Base-by-base conservation (phyloP, 2,113 vertebrate genomes). In the Polypterus bichir region DNA sequence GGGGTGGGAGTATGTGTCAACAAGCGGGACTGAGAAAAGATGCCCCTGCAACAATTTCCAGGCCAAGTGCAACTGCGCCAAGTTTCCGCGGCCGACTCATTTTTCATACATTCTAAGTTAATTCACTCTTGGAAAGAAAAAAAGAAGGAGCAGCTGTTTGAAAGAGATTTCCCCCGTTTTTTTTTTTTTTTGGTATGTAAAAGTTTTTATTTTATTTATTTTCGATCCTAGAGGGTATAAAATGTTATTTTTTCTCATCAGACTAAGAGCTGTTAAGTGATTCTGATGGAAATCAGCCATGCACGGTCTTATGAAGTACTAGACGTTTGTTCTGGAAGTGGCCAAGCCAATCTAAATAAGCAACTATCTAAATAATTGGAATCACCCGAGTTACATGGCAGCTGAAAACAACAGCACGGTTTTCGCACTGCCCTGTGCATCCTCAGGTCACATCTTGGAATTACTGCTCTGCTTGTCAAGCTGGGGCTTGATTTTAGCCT, bases 381-480 rank as follows among this genome's bases (percentile, higher is more conserved):
- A 59, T 74, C 71, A 71, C 66, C 46, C 55, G 61, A 73, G 67
- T 73, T 63, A 71, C 68, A 75, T 72, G 61, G 61, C 61, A 67
- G 76, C 68, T 9, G 68, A 60, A 65, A 60, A 70, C 60, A 64
- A 70, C 72, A 73, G 71, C 71, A 66, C 73, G 74, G 77, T 74
- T 68, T 70, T 72, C 71, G 69, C 56, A 67, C 79, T 76, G 79
- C 78, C 79, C 58, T 74, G 46, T 68, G 68, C 66, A 73, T 71
- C 75, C 69, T 68, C 70, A 66, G 77, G 74, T 80, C 76, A 71
- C 58, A 47, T 56, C 63, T 67, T 71, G 62, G 71, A 74, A 77
- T 80, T 76, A 75, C 67, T 68, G 68, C 68, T 73, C 68, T 65
- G 61, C 64, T 67, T 75, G 76, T 76, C 70, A 76, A 77, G 71